These are phyloP conservation scores for Nymphalis polychloros DNA, from an alignment of 2,888 invertebrate species.

Conservation along the genomic window DNA sequence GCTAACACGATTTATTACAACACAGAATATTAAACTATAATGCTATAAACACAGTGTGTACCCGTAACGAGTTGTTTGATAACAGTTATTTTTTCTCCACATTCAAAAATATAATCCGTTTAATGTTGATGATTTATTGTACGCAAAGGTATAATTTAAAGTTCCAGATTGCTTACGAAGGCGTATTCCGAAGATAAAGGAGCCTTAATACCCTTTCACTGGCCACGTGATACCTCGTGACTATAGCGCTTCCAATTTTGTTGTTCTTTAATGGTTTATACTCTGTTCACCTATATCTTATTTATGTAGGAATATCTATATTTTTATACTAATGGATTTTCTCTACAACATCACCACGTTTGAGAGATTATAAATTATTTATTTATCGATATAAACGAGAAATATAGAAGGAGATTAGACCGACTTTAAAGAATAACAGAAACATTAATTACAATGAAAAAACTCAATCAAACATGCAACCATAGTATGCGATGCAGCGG, in stretches of 20 bases:
- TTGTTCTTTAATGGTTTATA: neutral
- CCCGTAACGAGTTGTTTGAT: neutral
- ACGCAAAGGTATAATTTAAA: constrained; percentile 8
- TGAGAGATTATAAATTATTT: too few relatives aligned
- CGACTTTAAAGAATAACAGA: too few relatives aligned
- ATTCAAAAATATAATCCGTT: constrained; percentile 4
- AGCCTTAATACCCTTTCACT: constrained; percentile 41
- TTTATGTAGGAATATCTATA: too few relatives aligned
- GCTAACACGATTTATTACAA: neutral
- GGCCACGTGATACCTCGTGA: constrained; percentile 28
- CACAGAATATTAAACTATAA: neutral
- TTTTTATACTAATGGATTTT: too few relatives aligned
- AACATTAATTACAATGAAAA: too few relatives aligned
- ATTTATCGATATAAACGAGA: too few relatives aligned
- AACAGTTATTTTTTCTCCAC: neutral
- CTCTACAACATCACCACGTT: too few relatives aligned
- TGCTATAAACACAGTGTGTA: neutral
- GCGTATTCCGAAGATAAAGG: constrained; percentile 10
- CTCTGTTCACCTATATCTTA: neutral
- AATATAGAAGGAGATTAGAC: too few relatives aligned
- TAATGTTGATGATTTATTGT: constrained; percentile 5
- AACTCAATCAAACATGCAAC: too few relatives aligned
- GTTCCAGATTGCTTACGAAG: constrained; percentile 7
- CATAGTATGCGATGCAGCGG: too few relatives aligned
- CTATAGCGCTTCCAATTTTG: constrained; percentile 6